Percentiles rank a stretch among this genome's conserved stretches.
phyloP scores from a whole-genome alignment of 2,113 vertebrate species.

The Poeciliopsis retropinna region DNA sequence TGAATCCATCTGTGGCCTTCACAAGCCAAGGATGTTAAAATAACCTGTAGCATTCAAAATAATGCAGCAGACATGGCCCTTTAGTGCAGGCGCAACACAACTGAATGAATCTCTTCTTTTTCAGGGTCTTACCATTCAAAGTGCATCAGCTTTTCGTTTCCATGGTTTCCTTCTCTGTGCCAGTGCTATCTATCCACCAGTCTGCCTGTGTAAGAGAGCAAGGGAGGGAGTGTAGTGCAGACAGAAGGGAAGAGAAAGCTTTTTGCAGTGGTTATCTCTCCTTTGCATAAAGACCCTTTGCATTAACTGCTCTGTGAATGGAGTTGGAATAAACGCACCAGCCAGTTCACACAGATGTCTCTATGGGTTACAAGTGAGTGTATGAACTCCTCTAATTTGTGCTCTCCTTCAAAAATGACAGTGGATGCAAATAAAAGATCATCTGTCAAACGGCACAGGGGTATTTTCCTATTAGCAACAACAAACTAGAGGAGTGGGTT shows the following conservation, averaged over 20 bases:
- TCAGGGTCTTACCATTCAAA: constrained; percentile 77
- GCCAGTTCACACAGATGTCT: constrained; percentile 59
- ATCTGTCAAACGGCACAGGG: constrained; percentile 45
- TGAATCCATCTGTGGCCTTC: constrained; percentile 45
- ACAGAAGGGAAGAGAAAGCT: constrained; percentile 38
- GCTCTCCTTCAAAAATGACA: constrained; percentile 61
- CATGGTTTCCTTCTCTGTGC: constrained; percentile 73
- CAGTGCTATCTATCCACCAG: constrained; percentile 69
- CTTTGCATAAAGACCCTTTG: constrained; percentile 75
- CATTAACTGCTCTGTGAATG: constrained; percentile 59
- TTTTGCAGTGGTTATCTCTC: constrained; percentile 72
- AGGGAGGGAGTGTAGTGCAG: constrained; percentile 15
- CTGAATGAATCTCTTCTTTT: constrained; percentile 76
- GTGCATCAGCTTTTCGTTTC: constrained; percentile 77
- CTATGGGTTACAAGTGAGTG: constrained; percentile 64
- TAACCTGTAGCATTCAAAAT: constrained; percentile 59
- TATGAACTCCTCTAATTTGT: constrained; percentile 68
- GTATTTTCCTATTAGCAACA: constrained; percentile 53
- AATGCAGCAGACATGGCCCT: constrained; percentile 56
- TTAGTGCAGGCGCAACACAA: constrained; percentile 52
- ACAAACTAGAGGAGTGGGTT: constrained; percentile 43
- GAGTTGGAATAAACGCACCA: constrained; percentile 66
- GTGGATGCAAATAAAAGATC: constrained; percentile 48
- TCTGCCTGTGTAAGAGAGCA: constrained; percentile 42
- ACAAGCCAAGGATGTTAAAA: constrained; percentile 46